Percentiles rank a stretch among this genome's conserved stretches.
Evolutionary conservation across 23 tunicate species (phyloP).

Genomic region (Halocynthia roretzi): DNA sequence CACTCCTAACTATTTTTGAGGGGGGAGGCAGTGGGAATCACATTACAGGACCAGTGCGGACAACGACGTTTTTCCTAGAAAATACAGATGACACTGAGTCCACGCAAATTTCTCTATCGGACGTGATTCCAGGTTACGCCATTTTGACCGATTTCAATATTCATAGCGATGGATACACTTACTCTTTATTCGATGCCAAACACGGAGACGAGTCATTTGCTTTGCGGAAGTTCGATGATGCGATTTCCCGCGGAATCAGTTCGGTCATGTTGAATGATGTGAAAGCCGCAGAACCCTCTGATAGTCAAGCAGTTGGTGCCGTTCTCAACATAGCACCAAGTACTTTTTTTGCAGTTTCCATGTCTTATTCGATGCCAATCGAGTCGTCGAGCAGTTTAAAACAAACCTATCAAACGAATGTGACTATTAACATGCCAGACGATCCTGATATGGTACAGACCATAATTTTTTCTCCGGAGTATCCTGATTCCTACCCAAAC

Average conservation of each 20-base stretch:
- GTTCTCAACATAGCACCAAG: conserved; percentile 5
- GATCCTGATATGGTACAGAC: not conserved
- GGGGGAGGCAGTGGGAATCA: too few species aligned
- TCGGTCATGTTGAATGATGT: conserved; percentile 3
- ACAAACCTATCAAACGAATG: not conserved
- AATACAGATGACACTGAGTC: conserved; percentile 2
- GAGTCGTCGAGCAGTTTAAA: not conserved
- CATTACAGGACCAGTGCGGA: not conserved
- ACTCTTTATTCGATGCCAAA: not conserved
- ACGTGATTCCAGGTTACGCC: conserved; percentile 13
- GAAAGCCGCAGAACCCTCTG: not conserved
- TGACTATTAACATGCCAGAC: conserved; percentile 7
- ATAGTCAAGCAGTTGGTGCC: conserved; percentile 6
- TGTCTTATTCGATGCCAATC: conserved; percentile 2
- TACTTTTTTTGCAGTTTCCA: conserved; percentile 1
- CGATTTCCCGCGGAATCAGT: not conserved
- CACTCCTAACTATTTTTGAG: too few species aligned
- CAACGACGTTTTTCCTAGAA: conserved; percentile 2
- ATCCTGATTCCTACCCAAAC: conserved; percentile 20
- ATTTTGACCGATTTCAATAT: conserved; percentile 3
- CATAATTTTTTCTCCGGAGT: conserved; percentile 11
- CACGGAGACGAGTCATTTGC: not conserved
- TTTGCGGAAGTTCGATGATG: not conserved
- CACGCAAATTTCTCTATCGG: not conserved
- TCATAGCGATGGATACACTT: conserved; percentile 7